Base-by-base conservation (phyloP, 2,888 invertebrate species). In the Ferrisia virgata region DNA sequence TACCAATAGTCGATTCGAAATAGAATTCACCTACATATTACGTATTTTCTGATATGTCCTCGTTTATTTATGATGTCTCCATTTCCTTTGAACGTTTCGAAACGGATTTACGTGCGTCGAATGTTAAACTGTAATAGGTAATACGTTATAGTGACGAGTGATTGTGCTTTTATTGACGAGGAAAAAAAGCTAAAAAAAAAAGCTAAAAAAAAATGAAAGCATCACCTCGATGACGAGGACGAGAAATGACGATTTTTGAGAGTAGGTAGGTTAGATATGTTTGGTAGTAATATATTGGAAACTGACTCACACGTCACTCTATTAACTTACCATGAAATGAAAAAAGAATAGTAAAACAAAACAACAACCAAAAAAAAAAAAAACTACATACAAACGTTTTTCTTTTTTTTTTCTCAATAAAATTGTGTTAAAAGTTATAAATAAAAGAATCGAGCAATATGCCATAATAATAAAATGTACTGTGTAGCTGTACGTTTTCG, bases 21-120 rank as follows among this genome's bases (percentile, higher is more conserved):
- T 64, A 64, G 58, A 64, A 64, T 64, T 28, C 58, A 64, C 28
- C 58, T 22, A 64, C 11, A 25, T 64, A 72, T 58, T 53, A 18
- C 64, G 72, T 25, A 47, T 47, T 47, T 36, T 36, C 79, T n/a
- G 53, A 81, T 81, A 81, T 81, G 64, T 81, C 81, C 64, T 81
- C 81, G 64, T 81, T 81, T 81, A 81, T 81, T 81, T 81, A 81
- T 81, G 81, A 81, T 53, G 81, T 81, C 53, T 81, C 80, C 64
- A 81, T 81, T 81, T 81, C 81, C 81, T 47, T 64, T 33, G 53
- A 81, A 81, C 33, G 81, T 39, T 81, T 22, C 31, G 18, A 81
- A 81, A 81, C 81, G 36, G 81, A 81, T 81, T 81, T 81, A 64
- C 81, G 81, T 81, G 81, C 81, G 22, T 64, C 81, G 81, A 79